Base-by-base conservation (phyloP, 2,888 invertebrate genomes). In the Seira ritae region DNA sequence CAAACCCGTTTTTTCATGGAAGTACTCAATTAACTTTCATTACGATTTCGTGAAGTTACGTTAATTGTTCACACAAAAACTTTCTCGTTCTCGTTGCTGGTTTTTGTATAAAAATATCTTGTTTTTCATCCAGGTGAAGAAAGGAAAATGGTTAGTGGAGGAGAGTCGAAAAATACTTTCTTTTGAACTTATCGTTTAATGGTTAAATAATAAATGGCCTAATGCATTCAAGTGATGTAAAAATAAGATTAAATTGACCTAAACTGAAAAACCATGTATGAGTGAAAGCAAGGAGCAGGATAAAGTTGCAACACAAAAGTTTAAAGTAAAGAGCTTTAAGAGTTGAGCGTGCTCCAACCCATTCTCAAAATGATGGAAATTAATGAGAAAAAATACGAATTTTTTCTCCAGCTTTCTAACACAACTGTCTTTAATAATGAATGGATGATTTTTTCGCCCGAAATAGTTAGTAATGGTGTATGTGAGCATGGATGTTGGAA, bases 361-460 rank as follows among this genome's bases (percentile, higher is more conserved):
- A 19, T 65, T 65, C 12, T 15, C 17, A 55, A 17, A 12, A 65
- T 8, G 65, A 20, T 10, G 19, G 22, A 17, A 20, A 10, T 65
- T 20, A 19, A 65, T 19, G 12, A 6, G 65, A 20, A 65, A 20
- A 17, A 67, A n/a, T 55, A 55, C n/a, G 15, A 55, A 55, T 55
- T 55, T 55, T 12, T 55, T 55, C 67, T 70, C 50, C 76, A 55
- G 55, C 76, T 69, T 65, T 69, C 67, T 70, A 77, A 77, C 42
- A 12, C 55, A 55, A 55, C 3, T 17, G 55, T 76, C 66, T 23
- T 60, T 76, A 76, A 77, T 81, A 76, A 71, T 68, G 70, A 72
- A 73, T 72, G 46, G 82, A 66, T 46, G 72, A 62, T 55, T 55
- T 55, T 15, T 15, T 2, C 31, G 31, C 42, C 3, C 3, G 17